A percentile compares a stretch with the other conserved stretches of the same genome.
Conservation (phyloP, 2,888 invertebrate species). For the Campopleginae sp. region DNA sequence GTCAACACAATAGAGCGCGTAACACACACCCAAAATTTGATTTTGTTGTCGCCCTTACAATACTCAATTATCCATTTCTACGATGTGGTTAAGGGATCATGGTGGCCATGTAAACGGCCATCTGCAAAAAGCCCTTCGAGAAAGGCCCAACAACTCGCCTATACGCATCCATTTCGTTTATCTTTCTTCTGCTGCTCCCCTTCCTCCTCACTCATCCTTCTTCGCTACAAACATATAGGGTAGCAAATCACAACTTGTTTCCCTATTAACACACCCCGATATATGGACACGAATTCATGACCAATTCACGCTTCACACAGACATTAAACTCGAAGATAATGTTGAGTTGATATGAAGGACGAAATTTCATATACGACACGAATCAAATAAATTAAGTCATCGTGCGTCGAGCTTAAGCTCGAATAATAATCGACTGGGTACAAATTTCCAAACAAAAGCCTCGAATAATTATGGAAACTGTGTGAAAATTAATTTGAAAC, state of each 20-base stretch:
- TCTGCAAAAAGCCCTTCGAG: conserved; percentile 59
- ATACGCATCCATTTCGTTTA: not conserved
- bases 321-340: not conserved
- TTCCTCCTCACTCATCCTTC: conserved; percentile 7
- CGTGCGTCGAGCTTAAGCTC: not conserved
- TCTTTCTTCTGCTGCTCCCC: conserved; percentile 15
- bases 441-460: no score
- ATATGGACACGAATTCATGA: conserved; percentile 72
- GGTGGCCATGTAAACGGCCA: conserved; percentile 64
- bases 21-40: conserved; percentile 77
- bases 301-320: conserved; percentile 64
- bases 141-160: conserved; percentile 35
- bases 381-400: not conserved
- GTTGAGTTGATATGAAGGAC: not conserved
- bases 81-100: conserved; percentile 70
- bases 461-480: no score
- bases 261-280: conserved; percentile 70
- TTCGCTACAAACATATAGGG: not conserved
- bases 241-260: conserved; percentile 70
- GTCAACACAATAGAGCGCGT: conserved; percentile 59
- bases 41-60: conserved; percentile 82
- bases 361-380: not conserved
- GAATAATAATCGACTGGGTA: not conserved
- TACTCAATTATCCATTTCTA: conserved; percentile 81
- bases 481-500: no score